Evolutionary conservation across 2,888 invertebrate species (phyloP).

Genomic region (Pinctada fucata): DNA sequence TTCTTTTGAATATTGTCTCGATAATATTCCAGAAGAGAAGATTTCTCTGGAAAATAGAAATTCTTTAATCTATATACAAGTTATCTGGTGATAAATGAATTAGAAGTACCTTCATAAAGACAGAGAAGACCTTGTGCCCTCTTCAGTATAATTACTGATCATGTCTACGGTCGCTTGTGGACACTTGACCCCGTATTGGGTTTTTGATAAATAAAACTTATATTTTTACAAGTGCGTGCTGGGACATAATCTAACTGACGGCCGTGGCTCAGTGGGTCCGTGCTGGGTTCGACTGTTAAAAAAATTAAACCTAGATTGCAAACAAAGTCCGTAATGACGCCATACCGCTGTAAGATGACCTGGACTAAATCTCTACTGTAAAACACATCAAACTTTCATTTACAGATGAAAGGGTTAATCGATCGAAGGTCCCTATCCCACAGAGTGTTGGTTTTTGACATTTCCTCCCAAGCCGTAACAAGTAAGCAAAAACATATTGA

Average conservation of each 20-base stretch:
- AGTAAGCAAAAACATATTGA: slow-evolving; percentile 2
- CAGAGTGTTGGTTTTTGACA: background rate
- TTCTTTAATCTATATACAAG: too few relatives aligned
- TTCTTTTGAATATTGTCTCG: too few relatives aligned
- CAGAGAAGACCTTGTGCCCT: too few relatives aligned
- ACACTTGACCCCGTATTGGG: background rate
- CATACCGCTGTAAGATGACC: slow-evolving; percentile 3
- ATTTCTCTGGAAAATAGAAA: too few relatives aligned
- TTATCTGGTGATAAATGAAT: too few relatives aligned
- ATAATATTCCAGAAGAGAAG: too few relatives aligned
- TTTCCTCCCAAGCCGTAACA: background rate
- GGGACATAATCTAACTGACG: background rate
- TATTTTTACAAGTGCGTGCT: background rate
- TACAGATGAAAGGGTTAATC: slow-evolving; percentile 1
- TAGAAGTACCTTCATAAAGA: too few relatives aligned
- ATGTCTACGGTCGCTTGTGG: too few relatives aligned
- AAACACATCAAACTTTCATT: background rate
- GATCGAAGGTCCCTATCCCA: background rate
- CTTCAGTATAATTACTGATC: too few relatives aligned
- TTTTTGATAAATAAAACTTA: background rate
- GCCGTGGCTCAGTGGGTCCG: background rate
- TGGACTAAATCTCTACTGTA: background rate
- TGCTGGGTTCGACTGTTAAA: background rate
- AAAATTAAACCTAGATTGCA: background rate
- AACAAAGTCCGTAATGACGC: background rate